Evolutionary conservation across 1,140 invertebrate species (phyloP), one percentile per base, ranked within the genome.

Genomic region (Drosophila littoralis): DNA sequence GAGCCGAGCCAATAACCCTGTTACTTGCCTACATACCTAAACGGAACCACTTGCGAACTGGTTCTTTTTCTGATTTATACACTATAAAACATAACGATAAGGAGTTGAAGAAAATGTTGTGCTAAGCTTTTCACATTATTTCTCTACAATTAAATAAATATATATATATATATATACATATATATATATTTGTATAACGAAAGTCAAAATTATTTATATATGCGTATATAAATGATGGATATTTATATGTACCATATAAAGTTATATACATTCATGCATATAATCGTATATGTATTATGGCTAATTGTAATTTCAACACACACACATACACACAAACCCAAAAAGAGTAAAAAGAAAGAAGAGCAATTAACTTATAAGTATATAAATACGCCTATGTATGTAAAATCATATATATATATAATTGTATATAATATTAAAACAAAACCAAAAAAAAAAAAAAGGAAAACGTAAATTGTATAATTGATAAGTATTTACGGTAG

Each of bases 401-500:
- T 76, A 43, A 81, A 67, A 57, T 67, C 65, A 85, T 84, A 73
- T 86, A 88, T 28, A 28, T 28, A 73, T 77, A 59, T 61, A 84
- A 81, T 79, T 86, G 82, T 86, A 86, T 88, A 86, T 86, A 88
- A 82, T 66, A 83, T 72, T 66, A 61, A 69, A 35, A 33, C 10
- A 12, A 50, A 45, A 52, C 15, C 15, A 40, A 9, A 50, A 32
- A 33, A 66, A n/a, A n/a, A n/a, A 17, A 28, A n/a, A 46, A 32
- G 9, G 36, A 54, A 64, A 60, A 43, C 38, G 46, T 73, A 58
- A 86, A 79, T 63, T 88, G 75, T 86, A 79, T 78, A 70, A 59
- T 35, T 75, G 33, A 68, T 89, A 89, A 89, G 84, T 89, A 89
- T 84, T 89, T 88, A 89, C 81, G 77, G 84, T 89, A 89, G 84